phyloP scores from a whole-genome alignment of 37 sponge, comb jelly and placozoan species.

The Chondrilla cf. caribensis region DNA sequence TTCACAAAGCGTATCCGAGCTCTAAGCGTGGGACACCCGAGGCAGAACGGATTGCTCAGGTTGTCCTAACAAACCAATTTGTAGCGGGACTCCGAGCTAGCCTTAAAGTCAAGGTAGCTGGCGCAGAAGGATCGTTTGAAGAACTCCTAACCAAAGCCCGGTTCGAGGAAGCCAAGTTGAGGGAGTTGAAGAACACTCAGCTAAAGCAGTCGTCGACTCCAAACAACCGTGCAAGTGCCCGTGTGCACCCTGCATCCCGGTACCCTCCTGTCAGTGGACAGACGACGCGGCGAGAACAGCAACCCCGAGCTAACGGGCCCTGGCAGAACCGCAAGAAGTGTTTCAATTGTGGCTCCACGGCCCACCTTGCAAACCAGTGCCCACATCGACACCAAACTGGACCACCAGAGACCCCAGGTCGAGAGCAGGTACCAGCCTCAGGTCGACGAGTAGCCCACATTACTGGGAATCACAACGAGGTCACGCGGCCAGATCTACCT shows the following conservation, averaged over 20 bases:
- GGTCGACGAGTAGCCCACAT: no score
- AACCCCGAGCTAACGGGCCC: neutral
- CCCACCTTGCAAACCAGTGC: neutral
- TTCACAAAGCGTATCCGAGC: slow-evolving; percentile 30
- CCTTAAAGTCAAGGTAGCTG: slow-evolving; percentile 26
- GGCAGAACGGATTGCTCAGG: slow-evolving; percentile 26
- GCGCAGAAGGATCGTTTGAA: slow-evolving; percentile 24
- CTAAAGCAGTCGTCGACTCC: neutral
- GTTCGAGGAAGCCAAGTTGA: slow-evolving; percentile 39
- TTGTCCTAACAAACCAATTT: slow-evolving; percentile 36
- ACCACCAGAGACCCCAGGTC: slow-evolving; percentile 15
- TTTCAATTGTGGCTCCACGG: neutral
- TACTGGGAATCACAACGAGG: neutral
- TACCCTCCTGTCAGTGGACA: no score
- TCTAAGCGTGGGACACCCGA: slow-evolving; percentile 4
- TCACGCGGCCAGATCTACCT: neutral
- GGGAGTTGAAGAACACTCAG: neutral
- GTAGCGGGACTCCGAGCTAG: slow-evolving; percentile 26
- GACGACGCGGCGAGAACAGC: neutral
- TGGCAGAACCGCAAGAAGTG: neutral
- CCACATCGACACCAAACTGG: neutral
- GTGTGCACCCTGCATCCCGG: no score
- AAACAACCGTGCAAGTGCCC: no score
- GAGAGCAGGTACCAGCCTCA: neutral
- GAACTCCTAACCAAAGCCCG: slow-evolving; percentile 30